Conservation (phyloP, 2,113 vertebrate genomes). For the Heloderma charlesbogerti region DNA sequence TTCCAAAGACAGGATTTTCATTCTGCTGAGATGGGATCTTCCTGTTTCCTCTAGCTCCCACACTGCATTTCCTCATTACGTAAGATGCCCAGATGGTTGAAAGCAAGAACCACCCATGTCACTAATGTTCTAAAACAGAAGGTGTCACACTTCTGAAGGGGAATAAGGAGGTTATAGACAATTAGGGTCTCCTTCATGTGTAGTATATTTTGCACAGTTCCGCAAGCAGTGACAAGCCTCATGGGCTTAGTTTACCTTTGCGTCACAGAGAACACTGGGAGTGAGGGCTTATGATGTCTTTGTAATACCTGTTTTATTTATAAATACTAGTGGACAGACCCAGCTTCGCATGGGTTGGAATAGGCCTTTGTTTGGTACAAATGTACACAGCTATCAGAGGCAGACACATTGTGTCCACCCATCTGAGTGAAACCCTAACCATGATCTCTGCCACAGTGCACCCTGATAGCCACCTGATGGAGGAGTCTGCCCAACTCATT, state of each 20-base stretch:
- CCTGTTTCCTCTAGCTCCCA: slow-evolving; percentile 64
- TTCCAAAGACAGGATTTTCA: slow-evolving; percentile 42
- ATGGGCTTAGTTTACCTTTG: not conserved
- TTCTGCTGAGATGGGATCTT: slow-evolving; percentile 46
- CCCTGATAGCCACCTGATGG: no score
- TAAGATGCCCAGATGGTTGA: slow-evolving; percentile 59
- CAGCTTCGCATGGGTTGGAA: no score
- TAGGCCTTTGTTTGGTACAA: no score
- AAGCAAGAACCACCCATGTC: slow-evolving; percentile 33
- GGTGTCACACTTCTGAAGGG: slow-evolving; percentile 49
- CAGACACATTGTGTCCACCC: no score
- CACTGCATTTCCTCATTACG: slow-evolving; percentile 52
- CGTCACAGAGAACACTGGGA: not conserved
- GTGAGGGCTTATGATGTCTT: not conserved
- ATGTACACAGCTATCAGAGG: no score
- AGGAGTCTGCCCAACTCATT: no score
- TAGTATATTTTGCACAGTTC: not conserved
- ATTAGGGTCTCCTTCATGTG: slow-evolving; percentile 24
- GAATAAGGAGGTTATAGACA: slow-evolving; percentile 36
- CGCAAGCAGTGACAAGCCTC: not conserved
- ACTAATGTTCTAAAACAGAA: slow-evolving; percentile 53
- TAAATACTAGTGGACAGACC: no score
- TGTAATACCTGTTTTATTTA: not conserved
- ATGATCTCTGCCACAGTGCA: no score
- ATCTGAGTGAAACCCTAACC: no score